These are phyloP conservation scores for Anarsia innoxiella DNA, from an alignment of 2,888 invertebrate species.

Conservation along the genomic window DNA sequence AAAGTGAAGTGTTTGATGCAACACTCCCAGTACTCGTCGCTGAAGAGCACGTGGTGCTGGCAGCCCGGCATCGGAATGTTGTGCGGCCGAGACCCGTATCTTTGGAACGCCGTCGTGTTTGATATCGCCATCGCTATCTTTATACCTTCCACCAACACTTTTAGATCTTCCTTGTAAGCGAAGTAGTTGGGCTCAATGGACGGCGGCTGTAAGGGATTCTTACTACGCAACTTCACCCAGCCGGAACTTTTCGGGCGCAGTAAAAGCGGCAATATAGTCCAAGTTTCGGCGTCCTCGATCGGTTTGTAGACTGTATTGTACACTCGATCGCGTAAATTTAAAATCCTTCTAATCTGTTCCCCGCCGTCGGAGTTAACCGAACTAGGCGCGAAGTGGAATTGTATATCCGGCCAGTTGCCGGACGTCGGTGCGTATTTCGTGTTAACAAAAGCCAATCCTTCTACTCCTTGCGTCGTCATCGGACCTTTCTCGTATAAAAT, in stretches of 20 bases:
- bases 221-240: conserved; percentile 86
- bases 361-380: conserved; percentile 89
- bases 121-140: conserved; percentile 87
- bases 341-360: conserved; percentile 84
- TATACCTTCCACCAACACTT: conserved; percentile 88
- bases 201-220: conserved; percentile 88
- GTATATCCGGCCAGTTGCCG: conserved; percentile 88
- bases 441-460: conserved; percentile 91
- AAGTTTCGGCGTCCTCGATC: conserved; percentile 84
- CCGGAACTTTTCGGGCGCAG: conserved; percentile 92
- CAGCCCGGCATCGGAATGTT: conserved; percentile 90
- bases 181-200: conserved; percentile 95
- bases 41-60: conserved; percentile 79
- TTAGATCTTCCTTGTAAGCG: conserved; percentile 86
- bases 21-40: conserved; percentile 92
- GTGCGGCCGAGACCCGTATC: conserved; percentile 86
- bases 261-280: conserved; percentile 87
- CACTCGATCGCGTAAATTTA: conserved; percentile 84
- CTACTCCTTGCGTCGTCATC: conserved; percentile 88
- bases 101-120: conserved; percentile 85
- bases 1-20: conserved; percentile 85
- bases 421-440: conserved; percentile 88
- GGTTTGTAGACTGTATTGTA: conserved; percentile 92
- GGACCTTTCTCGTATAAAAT: conserved; percentile 87
- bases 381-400: conserved; percentile 91